Conservation (phyloP, 2,113 vertebrate species). For the Leptobrachium leishanense region DNA sequence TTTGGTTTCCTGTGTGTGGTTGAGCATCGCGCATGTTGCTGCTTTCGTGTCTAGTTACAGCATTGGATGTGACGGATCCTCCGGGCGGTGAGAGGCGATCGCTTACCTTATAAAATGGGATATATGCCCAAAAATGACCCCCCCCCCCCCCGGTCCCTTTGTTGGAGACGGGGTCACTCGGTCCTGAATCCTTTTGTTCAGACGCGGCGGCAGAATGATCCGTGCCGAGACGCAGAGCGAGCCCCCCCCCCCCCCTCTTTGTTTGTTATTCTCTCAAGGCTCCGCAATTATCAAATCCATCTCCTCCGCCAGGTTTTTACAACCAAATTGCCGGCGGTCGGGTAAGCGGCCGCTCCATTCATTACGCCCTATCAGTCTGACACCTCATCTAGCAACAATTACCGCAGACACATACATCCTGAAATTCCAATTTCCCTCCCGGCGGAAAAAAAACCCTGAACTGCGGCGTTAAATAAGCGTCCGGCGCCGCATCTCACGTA, state of each 20-base stretch:
- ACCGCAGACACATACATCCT: constrained; percentile 76
- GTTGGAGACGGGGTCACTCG: no score
- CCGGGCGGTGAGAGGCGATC: no score
- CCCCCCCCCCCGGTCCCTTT: no score
- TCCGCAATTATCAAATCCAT: constrained; percentile 70
- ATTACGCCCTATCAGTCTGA: constrained; percentile 78
- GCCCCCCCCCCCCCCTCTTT: constrained; percentile 5
- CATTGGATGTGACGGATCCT: no score
- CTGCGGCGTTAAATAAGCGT: constrained; percentile 59
- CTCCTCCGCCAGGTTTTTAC: constrained; percentile 75
- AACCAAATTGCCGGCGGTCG: constrained; percentile 62
- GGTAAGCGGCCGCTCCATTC: constrained; percentile 76
- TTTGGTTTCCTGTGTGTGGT: no score
- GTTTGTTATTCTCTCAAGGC: constrained; percentile 58
- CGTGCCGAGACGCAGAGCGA: background rate
- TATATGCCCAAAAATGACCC: no score
- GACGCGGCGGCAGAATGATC: no score
- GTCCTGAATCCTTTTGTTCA: no score
- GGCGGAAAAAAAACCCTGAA: constrained; percentile 65
- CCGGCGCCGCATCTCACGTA: no score
- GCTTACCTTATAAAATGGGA: no score
- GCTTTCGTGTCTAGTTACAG: no score
- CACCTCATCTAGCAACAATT: constrained; percentile 84
- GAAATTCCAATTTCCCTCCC: constrained; percentile 65
- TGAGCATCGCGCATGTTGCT: no score